Evolutionary conservation across 2,113 vertebrate genomes (phyloP).

Genomic region (Cephalopterus ornatus): DNA sequence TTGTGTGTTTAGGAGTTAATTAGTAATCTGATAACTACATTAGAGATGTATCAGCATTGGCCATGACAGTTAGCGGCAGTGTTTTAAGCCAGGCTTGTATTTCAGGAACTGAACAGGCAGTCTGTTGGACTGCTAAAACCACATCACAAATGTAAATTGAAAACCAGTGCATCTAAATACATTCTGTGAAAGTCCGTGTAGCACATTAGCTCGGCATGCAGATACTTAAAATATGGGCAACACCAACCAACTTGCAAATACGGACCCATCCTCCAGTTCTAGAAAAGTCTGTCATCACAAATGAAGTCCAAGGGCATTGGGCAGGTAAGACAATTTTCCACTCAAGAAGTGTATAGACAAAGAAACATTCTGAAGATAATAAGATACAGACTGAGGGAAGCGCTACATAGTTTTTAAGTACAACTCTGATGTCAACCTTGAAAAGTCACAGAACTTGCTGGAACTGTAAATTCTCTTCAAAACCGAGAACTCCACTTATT

Average conservation of each 20-base stretch:
- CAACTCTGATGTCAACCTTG: background rate
- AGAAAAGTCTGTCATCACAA: background rate
- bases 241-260: background rate
- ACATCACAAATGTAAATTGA: background rate
- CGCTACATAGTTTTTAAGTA: fast-evolving
- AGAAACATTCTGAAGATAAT: background rate
- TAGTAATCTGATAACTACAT: background rate
- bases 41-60: background rate
- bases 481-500: background rate
- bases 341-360: background rate
- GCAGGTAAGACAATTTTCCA: background rate
- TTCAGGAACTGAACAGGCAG: background rate
- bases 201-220: background rate
- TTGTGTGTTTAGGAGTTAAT: background rate
- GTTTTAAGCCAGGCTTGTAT: background rate
- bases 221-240: background rate
- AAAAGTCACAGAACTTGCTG: background rate
- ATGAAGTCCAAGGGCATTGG: background rate
- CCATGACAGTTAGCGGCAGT: background rate
- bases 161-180: background rate
- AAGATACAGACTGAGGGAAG: background rate
- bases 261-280: background rate
- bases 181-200: background rate
- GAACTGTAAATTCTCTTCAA: background rate
- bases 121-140: background rate